phyloP scores from a whole-genome alignment of 2,888 invertebrate genomes.

The Petrophora chlorosata region DNA sequence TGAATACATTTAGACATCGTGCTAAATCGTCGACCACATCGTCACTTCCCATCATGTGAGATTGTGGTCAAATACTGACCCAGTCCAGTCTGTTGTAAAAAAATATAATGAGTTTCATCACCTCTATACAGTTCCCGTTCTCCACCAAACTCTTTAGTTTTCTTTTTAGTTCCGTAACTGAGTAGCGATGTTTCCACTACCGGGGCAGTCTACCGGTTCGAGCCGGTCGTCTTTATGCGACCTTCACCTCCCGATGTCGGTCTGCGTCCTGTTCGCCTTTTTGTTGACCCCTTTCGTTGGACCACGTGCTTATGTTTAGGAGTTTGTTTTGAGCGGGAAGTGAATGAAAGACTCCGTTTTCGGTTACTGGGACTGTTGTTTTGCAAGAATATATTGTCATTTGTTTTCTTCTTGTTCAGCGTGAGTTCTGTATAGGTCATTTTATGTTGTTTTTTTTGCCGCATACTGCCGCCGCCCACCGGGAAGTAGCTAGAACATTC shows the following conservation, averaged over 20 bases:
- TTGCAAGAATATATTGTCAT: no score
- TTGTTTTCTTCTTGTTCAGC: no score
- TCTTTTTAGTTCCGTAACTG: constrained; percentile 66
- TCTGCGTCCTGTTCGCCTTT: constrained; percentile 43
- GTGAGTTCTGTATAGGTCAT: no score
- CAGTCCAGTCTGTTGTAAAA: constrained; percentile 20
- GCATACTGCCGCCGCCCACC: no score
- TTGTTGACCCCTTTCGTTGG: constrained; percentile 38
- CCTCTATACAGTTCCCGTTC: constrained; percentile 51
- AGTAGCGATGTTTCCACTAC: constrained; percentile 52
- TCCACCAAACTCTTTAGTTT: constrained; percentile 54
- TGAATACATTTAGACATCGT: no score
- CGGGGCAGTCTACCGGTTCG: constrained; percentile 19
- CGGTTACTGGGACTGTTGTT: no score
- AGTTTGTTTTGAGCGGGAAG: constrained; percentile 32
- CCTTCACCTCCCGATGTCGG: constrained; percentile 63
- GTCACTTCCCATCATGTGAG: no score
- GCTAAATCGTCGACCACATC: no score
- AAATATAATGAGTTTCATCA: constrained; percentile 32
- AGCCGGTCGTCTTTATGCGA: constrained; percentile 54
- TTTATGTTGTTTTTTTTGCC: no score
- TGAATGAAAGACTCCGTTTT: background rate
- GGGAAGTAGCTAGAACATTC: no score
- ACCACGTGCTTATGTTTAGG: constrained; percentile 35
- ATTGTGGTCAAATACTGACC: no score